These are phyloP conservation scores for Corynorhinus townsendii DNA, from an alignment of 2,113 vertebrate genomes.

Conservation along the genomic window DNA sequence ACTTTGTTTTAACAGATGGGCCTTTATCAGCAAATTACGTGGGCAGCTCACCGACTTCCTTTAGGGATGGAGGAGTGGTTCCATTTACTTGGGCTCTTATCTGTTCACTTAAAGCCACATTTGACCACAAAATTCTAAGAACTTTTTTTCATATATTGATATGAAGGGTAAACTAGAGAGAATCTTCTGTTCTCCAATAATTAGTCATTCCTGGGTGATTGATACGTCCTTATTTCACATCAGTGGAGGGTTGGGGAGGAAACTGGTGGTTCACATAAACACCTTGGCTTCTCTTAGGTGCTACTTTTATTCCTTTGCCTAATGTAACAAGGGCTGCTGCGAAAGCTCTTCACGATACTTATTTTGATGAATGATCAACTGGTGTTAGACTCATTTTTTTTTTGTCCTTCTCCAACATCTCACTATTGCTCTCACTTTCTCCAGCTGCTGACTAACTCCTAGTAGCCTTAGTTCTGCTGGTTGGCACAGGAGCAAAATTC, in stretches of 20 bases:
- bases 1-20: slow-evolving; percentile 89
- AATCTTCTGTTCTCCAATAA: slow-evolving; percentile 63
- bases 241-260: background rate
- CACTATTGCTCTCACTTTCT: background rate
- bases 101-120: slow-evolving; percentile 77
- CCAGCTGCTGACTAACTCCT: background rate
- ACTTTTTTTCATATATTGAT: slow-evolving; percentile 74
- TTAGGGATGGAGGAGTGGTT: slow-evolving; percentile 78
- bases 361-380: slow-evolving; percentile 17
- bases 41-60: slow-evolving; percentile 83
- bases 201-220: slow-evolving; percentile 29
- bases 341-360: background rate
- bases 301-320: background rate
- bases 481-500: background rate
- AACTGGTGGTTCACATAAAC: background rate
- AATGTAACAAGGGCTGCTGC: background rate
- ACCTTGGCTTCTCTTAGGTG: background rate
- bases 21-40: slow-evolving; percentile 85
- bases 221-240: slow-evolving; percentile 16
- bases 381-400: background rate
- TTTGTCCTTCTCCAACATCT: background rate
- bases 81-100: slow-evolving; percentile 83
- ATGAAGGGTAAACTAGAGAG: slow-evolving; percentile 74
- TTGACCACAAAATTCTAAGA: slow-evolving; percentile 77
- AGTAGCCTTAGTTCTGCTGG: background rate